These are phyloP conservation scores for Bombus vancouverensis DNA, from an alignment of 1,140 invertebrate species.

Conservation along the genomic window DNA sequence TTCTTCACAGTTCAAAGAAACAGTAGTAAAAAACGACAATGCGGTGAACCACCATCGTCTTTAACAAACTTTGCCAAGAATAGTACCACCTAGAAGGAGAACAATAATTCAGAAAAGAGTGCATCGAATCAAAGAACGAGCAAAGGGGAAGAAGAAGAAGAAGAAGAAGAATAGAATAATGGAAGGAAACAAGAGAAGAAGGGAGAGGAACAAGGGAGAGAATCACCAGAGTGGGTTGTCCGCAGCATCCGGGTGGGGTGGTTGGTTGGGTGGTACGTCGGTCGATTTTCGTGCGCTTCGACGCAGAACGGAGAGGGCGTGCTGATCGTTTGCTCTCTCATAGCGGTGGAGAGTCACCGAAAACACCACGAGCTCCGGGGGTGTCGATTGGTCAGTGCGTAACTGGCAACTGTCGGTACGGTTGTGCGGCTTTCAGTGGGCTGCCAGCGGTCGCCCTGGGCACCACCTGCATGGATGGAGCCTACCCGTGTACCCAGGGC, in stretches of 20 bases:
- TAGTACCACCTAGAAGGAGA: neutral
- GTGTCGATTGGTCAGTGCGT: constrained; percentile 49
- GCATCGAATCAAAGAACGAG: neutral
- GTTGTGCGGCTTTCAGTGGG: constrained; percentile 59
- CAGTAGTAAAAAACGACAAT: no score
- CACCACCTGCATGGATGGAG: constrained; percentile 74
- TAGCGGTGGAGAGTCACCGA: constrained; percentile 46
- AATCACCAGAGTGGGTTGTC: constrained; percentile 37
- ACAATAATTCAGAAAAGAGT: neutral
- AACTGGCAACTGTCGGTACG: constrained; percentile 52
- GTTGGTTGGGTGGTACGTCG: constrained; percentile 44
- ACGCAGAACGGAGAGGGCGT: constrained; percentile 66
- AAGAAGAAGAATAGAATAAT: neutral
- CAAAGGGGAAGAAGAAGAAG: neutral
- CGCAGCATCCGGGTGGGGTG: constrained; percentile 65
- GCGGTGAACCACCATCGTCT: neutral
- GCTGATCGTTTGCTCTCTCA: constrained; percentile 35
- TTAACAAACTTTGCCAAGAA: neutral
- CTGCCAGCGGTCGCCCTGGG: constrained; percentile 71
- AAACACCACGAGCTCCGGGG: constrained; percentile 46
- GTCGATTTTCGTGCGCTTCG: constrained; percentile 65
- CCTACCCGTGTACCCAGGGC: constrained; percentile 74
- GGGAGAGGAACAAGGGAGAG: constrained; percentile 9
- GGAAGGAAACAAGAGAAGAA: neutral
- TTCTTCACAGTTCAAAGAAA: neutral